phyloP scores from a whole-genome alignment of 1,140 invertebrate species.

The Uloborus diversus region DNA sequence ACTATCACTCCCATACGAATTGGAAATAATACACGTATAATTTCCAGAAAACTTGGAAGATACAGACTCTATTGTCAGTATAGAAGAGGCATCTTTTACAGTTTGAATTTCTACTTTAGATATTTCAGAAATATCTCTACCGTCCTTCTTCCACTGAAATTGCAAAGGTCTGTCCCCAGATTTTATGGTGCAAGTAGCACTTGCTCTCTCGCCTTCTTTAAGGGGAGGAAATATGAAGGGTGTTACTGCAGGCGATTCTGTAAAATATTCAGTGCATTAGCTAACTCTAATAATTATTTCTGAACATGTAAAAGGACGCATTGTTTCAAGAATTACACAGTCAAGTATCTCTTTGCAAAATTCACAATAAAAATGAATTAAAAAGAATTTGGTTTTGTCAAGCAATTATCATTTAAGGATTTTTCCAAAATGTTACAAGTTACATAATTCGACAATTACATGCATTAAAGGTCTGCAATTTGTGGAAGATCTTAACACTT shows the following conservation, averaged over 20 bases:
- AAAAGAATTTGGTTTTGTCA: too few relatives aligned
- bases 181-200: not conserved
- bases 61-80: slow-evolving; percentile 79
- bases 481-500: too few relatives aligned
- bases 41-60: slow-evolving; percentile 79
- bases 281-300: too few relatives aligned
- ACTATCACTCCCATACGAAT: slow-evolving; percentile 89
- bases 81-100: slow-evolving; percentile 60
- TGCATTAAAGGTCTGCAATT: too few relatives aligned
- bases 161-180: not conserved
- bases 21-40: slow-evolving; percentile 87
- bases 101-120: slow-evolving; percentile 16
- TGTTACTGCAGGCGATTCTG: not conserved
- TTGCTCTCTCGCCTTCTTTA: slow-evolving; percentile 8
- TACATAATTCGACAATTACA: too few relatives aligned
- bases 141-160: slow-evolving; percentile 15
- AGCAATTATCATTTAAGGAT: too few relatives aligned
- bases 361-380: too few relatives aligned
- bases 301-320: too few relatives aligned
- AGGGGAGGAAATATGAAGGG: not conserved
- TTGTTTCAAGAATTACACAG: too few relatives aligned
- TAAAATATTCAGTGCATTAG: not conserved
- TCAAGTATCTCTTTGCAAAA: too few relatives aligned
- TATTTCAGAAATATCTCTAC: not conserved
- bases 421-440: too few relatives aligned